Percentiles rank a stretch among this genome's conserved stretches.
Conservation (phyloP, 2,888 invertebrate genomes). For the Rhabditophanes sp. region DNA sequence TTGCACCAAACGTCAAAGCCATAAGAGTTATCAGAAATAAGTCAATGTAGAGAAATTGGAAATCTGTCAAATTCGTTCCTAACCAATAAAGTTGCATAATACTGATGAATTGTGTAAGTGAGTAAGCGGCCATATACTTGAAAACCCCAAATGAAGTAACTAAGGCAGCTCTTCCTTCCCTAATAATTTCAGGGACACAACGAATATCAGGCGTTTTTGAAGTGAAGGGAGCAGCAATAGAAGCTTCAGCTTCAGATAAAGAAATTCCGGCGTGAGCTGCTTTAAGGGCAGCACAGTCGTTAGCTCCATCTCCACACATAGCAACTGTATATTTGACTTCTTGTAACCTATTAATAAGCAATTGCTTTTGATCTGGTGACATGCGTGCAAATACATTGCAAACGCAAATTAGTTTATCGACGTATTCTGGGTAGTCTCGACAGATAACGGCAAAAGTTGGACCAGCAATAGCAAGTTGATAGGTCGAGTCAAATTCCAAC, state of each 20-base stretch:
- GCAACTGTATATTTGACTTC: conserved; percentile 46
- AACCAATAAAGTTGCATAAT: conserved; percentile 50
- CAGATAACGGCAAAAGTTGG: conserved; percentile 32
- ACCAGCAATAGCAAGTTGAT: conserved; percentile 31
- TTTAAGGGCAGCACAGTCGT: conserved; percentile 48
- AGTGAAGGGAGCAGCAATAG: conserved; percentile 53
- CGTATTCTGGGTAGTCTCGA: conserved; percentile 35
- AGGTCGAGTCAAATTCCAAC: conserved; percentile 20
- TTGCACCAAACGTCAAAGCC: conserved; percentile 45
- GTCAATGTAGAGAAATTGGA: conserved; percentile 51
- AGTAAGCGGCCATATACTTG: conserved; percentile 93
- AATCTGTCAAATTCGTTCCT: conserved; percentile 39
- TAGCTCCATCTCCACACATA: conserved; percentile 50
- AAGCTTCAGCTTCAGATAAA: conserved; percentile 51
- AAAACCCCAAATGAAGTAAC: conserved; percentile 91
- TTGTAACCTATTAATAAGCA: conserved; percentile 22
- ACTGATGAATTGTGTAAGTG: conserved; percentile 60
- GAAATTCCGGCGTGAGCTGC: conserved; percentile 48
- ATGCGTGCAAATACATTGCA: conserved; percentile 47
- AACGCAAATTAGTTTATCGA: conserved; percentile 31
- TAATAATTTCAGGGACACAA: conserved; percentile 39
- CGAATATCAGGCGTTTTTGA: conserved; percentile 51
- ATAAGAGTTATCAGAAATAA: conserved; percentile 49
- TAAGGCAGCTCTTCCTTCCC: conserved; percentile 65
- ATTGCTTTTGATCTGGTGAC: conserved; percentile 44